phyloP scores from a whole-genome alignment of 2,888 invertebrate genomes.

The Eristalis pertinax region DNA sequence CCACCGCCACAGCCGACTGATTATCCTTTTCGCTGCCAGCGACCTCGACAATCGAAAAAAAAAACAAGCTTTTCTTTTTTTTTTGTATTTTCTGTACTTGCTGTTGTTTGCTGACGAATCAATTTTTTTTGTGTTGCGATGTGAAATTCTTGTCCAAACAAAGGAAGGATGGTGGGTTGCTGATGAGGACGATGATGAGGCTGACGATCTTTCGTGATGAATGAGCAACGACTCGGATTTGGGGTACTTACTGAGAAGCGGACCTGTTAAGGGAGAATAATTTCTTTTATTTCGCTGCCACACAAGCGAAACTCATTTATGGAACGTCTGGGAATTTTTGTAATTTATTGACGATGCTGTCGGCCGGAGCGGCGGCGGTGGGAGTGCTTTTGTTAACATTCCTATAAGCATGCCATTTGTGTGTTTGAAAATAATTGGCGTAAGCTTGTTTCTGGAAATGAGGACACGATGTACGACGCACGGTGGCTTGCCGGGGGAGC shows the following conservation, averaged over 20 bases:
- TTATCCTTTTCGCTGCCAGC: slow-evolving; percentile 33
- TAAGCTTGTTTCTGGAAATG: neutral
- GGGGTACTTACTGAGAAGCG: neutral
- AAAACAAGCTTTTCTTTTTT: slow-evolving; percentile 1
- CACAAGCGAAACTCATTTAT: neutral
- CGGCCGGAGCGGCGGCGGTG: neutral
- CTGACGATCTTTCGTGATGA: slow-evolving; percentile 8
- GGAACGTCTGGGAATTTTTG: neutral
- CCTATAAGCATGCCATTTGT: neutral
- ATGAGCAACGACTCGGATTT: slow-evolving; percentile 12
- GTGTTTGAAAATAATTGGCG: neutral
- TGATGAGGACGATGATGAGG: neutral
- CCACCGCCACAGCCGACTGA: neutral
- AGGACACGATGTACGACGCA: neutral
- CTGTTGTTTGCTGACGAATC: slow-evolving; percentile 2
- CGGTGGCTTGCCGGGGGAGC: no score
- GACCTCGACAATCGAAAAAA: slow-evolving; percentile 32
- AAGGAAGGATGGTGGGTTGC: neutral
- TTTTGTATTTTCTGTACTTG: neutral
- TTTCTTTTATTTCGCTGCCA: neutral
- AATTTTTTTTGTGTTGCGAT: neutral
- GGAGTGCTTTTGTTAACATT: neutral
- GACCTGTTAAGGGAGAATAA: slow-evolving; percentile 4
- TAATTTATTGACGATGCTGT: neutral
- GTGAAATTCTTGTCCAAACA: slow-evolving; percentile 18